phyloP scores from a whole-genome alignment of 2,797 vertebrate species.

The Anas flavirostris region DNA sequence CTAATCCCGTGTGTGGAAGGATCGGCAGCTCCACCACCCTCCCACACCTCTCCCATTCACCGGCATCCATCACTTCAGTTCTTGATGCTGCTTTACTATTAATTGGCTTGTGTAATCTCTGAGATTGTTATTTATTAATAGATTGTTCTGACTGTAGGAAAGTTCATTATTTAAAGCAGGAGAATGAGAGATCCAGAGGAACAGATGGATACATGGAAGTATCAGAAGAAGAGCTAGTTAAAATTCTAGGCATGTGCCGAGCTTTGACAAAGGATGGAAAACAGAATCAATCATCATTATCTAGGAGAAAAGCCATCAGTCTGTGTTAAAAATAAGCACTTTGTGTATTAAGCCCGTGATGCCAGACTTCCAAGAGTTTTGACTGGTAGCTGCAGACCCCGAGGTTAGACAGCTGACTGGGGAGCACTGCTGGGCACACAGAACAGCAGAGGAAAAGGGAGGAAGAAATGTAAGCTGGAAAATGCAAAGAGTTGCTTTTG shows the following conservation, averaged over 20 bases:
- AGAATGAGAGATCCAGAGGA: constrained; percentile 54
- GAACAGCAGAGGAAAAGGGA: neutral
- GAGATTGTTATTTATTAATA: constrained; percentile 75
- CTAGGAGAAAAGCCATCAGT: constrained; percentile 57
- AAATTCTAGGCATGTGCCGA: constrained; percentile 60
- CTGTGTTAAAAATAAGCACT: constrained; percentile 59
- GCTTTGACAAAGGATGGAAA: constrained; percentile 69
- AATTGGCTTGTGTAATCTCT: constrained; percentile 59
- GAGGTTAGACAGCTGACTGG: neutral
- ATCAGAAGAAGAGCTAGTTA: constrained; percentile 51
- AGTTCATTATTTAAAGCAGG: constrained; percentile 66
- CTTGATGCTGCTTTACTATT: constrained; percentile 31
- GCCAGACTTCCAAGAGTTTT: neutral
- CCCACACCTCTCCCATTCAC: neutral
- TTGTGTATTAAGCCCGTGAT: neutral
- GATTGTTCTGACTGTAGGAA: constrained; percentile 33
- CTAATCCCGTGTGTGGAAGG: neutral
- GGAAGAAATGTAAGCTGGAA: neutral
- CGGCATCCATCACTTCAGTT: neutral
- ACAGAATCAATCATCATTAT: constrained; percentile 72
- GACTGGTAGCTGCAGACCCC: neutral
- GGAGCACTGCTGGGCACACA: neutral
- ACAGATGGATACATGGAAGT: constrained; percentile 52
- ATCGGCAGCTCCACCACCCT: neutral
- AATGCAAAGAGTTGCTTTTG: neutral